Percentiles rank a stretch among this genome's conserved stretches.
Conservation (phyloP, 2,888 invertebrate genomes). For the Protophormia terraenovae region DNA sequence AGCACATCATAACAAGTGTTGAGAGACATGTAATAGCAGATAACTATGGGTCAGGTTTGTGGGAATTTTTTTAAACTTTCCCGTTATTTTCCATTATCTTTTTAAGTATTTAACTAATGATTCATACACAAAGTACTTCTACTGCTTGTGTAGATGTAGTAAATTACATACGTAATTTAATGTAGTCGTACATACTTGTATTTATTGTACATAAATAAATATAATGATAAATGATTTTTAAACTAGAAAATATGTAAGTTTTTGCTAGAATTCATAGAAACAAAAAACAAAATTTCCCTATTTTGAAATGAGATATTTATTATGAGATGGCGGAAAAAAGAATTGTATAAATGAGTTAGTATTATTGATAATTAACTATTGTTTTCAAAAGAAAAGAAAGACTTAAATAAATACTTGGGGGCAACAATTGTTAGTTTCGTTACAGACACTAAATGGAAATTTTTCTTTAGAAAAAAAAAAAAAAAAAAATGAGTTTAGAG, state of each 20-base stretch:
- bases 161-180: not conserved
- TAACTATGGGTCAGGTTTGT: constrained; percentile 20
- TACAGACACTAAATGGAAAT: not conserved
- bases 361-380: not conserved
- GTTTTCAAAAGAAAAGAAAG: not conserved
- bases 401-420: not conserved
- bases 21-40: constrained; percentile 13
- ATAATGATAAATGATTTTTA: constrained; percentile 40
- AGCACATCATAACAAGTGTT: constrained; percentile 4
- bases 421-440: not conserved
- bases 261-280: not conserved
- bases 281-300: not conserved
- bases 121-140: constrained; percentile 6
- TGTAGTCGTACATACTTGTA: not conserved
- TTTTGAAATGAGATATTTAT: constrained; percentile 5
- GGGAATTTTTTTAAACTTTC: constrained; percentile 11
- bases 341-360: not conserved
- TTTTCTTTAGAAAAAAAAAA: not conserved
- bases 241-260: not conserved
- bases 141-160: not conserved
- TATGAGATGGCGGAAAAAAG: constrained; percentile 18
- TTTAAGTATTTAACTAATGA: constrained; percentile 18
- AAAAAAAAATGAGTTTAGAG: not conserved
- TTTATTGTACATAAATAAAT: not conserved
- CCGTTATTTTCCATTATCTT: constrained; percentile 31